Base-by-base conservation (phyloP, 2,888 invertebrate genomes). In the Eristalis pertinax region DNA sequence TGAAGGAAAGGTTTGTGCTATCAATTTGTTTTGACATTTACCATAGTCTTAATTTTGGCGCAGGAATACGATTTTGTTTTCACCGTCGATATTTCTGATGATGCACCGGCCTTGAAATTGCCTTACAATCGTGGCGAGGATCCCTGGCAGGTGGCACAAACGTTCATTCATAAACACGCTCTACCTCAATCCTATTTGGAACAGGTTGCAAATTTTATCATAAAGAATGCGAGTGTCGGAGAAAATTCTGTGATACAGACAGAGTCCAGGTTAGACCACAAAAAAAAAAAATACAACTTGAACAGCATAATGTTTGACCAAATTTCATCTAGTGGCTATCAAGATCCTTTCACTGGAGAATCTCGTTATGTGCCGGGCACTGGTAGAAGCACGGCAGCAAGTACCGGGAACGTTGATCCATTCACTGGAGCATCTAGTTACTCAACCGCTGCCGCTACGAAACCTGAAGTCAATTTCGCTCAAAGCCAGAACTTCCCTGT, bases 71-170 rank as follows among this genome's bases (percentile, higher is more conserved):
- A 99, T 93, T 99, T 95, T 93, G 98, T 99, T 35, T 99, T 99
- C 92, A 96, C 96, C 89, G 98, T 99, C n/a, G 99, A 99, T 90
- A 96, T 99, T 76, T 97, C 98, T 91, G 98, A 98, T 91, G 97
- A 97, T 0, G 95, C 95, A 67, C 97, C 97, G 0, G 95, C 98
- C 0, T 94, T 99, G 22, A 98, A 99, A 92, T 94, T 99, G 88
- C 98, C 99, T 0, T 99, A 96, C 92, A 98, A 99, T 93, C 95
- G 94, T 83, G 95, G 95, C 24, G 97, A 99, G 89, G 98, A 99
- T 93, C 98, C 99, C 0, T 99, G 98, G 96, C 94, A 95, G 72
- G 97, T 96, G 0, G 99, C 99, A 0, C 98, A 99, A 92, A 94
- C 95, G 35, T 99, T 99, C 92, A 96, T 99, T 88, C 96, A 97